A percentile compares a stretch with the other conserved stretches of the same genome.
Evolutionary conservation across 2,113 vertebrate genomes (phyloP).

Genomic region (Marcusenius ussheri): DNA sequence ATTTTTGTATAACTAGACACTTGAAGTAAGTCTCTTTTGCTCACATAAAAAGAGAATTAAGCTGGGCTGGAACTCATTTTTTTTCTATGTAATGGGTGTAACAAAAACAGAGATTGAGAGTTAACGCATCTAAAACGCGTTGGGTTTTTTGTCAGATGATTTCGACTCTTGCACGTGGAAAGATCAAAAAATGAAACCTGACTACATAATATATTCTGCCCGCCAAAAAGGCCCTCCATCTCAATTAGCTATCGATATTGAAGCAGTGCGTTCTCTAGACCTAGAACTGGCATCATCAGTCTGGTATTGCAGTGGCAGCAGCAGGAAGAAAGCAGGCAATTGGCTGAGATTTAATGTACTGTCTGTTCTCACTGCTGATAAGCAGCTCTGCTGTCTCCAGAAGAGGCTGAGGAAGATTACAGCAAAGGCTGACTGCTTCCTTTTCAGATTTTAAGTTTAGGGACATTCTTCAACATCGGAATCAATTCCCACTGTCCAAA

Average conservation of each 20-base stretch:
- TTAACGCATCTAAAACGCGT: neutral
- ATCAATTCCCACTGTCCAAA: neutral
- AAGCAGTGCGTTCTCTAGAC: neutral
- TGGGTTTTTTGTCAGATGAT: neutral
- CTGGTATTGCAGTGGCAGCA: neutral
- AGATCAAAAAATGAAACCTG: slow-evolving; percentile 12
- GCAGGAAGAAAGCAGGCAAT: neutral
- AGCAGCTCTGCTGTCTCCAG: neutral
- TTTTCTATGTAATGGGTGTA: neutral
- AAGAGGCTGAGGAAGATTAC: neutral
- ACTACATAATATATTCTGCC: neutral
- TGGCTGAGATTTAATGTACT: slow-evolving; percentile 10
- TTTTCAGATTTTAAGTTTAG: slow-evolving; percentile 7
- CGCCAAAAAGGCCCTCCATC: neutral
- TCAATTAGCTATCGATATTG: slow-evolving; percentile 16
- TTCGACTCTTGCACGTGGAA: neutral
- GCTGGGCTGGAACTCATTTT: neutral
- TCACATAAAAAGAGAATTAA: neutral
- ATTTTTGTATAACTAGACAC: neutral
- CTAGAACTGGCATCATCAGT: slow-evolving; percentile 6
- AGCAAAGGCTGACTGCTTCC: neutral
- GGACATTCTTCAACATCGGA: neutral
- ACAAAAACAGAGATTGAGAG: neutral
- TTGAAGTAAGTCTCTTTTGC: neutral
- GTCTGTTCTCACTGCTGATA: neutral